Conservation (phyloP, 1,140 invertebrate genomes). For the Drosophila insularis region DNA sequence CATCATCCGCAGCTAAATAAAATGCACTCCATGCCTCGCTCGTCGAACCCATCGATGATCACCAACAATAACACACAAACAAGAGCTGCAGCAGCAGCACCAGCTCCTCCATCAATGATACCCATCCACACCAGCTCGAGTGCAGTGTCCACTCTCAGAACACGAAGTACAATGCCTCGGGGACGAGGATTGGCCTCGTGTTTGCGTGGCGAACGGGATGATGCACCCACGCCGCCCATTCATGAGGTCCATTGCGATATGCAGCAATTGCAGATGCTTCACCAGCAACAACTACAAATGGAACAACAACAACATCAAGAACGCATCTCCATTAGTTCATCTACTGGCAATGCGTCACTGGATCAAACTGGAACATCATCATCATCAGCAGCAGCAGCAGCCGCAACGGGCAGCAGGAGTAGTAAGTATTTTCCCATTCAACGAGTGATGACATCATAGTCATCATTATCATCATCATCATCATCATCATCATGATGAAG, state of each 20-base stretch:
- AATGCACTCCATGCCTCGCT: slow-evolving; percentile 70
- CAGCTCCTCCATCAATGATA: background rate
- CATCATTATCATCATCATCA: background rate
- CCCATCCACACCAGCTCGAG: slow-evolving; percentile 32
- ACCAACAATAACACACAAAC: background rate
- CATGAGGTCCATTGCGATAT: slow-evolving; percentile 70
- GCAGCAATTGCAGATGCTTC: slow-evolving; percentile 58
- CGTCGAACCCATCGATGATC: slow-evolving; percentile 19
- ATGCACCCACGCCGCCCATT: slow-evolving; percentile 68
- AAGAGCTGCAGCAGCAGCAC: background rate
- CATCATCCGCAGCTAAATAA: slow-evolving; percentile 41
- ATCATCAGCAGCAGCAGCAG: slow-evolving; percentile 45
- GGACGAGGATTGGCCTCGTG: slow-evolving; percentile 78
- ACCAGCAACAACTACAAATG: slow-evolving; percentile 49
- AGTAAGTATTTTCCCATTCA: slow-evolving; percentile 58
- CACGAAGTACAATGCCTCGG: slow-evolving; percentile 71
- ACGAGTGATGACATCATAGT: background rate
- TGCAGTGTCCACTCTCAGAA: slow-evolving; percentile 31
- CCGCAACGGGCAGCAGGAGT: slow-evolving; percentile 62
- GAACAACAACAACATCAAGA: slow-evolving; percentile 27
- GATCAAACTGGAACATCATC: slow-evolving; percentile 27
- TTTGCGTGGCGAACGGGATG: slow-evolving; percentile 78
- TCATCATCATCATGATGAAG: background rate
- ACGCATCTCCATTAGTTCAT: slow-evolving; percentile 2
- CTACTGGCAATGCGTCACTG: slow-evolving; percentile 13